Evolutionary conservation across 2,888 invertebrate species (phyloP), one percentile per base, ranked within the genome.

Genomic region (Habroteleia sp.): DNA sequence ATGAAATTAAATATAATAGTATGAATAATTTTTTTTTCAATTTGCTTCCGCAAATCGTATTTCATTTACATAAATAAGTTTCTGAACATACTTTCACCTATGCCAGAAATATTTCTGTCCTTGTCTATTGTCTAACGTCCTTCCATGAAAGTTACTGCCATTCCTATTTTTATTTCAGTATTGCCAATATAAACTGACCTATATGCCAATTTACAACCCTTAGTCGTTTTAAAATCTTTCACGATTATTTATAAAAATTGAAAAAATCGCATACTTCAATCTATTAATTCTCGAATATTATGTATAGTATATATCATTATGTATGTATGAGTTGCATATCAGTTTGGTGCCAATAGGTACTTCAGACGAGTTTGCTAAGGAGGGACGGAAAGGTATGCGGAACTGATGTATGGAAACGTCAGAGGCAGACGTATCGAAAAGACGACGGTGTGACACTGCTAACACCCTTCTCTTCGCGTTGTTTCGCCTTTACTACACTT

Each of bases 361-460:
- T 83, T 80, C 79, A 84, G 80, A 80, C 83, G 82, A 85, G 82
- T 84, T 84, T 79, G 77, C 79, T 52, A 71, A 69, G 42, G 69
- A 63, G 68, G 71, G 76, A 50, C 46, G 58, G 71, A 68, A 78
- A 77, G 77, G 74, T 74, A 79, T 74, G 75, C 63, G 77, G 60
- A 66, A 79, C 69, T 86, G 85, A 85, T 85, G 85, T 87, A 87
- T 88, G 85, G 84, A 87, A 86, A 87, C 83, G 87, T 87, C 87
- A 87, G 80, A 78, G 77, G 79, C 87, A 87, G 87, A 84, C 83
- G 81, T 84, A 87, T 87, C 85, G 86, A 85, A 85, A 84, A 84
- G 81, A 84, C 80, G 74, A 44, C 76, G 69, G 71, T 46, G 27
- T 65, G 62, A 71, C 48, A 41, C 46, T 56, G 71, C 71, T 65